Conservation (phyloP, 1,140 invertebrate genomes). For the Aphidius gifuensis region DNA sequence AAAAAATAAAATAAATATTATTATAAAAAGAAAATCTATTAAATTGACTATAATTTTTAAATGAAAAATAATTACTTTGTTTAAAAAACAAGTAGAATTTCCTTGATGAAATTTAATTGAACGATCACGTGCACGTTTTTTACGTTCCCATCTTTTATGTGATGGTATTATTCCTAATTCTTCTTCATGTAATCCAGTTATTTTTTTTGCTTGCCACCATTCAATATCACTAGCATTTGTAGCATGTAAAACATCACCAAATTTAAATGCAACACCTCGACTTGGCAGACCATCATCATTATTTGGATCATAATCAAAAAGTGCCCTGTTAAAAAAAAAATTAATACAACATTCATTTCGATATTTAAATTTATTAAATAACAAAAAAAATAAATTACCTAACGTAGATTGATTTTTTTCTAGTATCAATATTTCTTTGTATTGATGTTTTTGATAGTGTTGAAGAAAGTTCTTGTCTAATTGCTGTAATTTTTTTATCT, state of each 20-base stretch:
- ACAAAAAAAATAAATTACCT: slow-evolving; percentile 53
- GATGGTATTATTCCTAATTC: slow-evolving; percentile 85
- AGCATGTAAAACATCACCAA: slow-evolving; percentile 98
- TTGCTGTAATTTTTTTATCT: slow-evolving; percentile 97
- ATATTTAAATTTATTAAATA: background rate
- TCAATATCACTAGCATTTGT: slow-evolving; percentile 99
- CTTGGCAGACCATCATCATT: slow-evolving; percentile 96
- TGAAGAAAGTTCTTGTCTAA: slow-evolving; percentile 81
- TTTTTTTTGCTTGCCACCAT: slow-evolving; percentile 95
- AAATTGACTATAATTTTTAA: background rate
- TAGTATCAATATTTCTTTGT: slow-evolving; percentile 63
- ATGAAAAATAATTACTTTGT: slow-evolving; percentile 48
- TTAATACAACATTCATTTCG: background rate
- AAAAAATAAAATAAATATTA: slow-evolving; percentile 19
- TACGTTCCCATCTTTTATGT: slow-evolving; percentile 88
- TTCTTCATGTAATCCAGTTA: slow-evolving; percentile 64
- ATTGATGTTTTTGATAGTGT: no score
- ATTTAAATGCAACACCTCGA: slow-evolving; percentile 89
- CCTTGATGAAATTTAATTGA: slow-evolving; percentile 94
- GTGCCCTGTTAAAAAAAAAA: slow-evolving; percentile 64
- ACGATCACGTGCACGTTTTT: slow-evolving; percentile 92
- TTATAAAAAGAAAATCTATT: background rate
- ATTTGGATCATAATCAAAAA: slow-evolving; percentile 98
- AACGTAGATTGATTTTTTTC: slow-evolving; percentile 85
- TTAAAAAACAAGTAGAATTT: slow-evolving; percentile 64